Base-by-base conservation (phyloP, 2,888 invertebrate species). In the Lottia scabra region DNA sequence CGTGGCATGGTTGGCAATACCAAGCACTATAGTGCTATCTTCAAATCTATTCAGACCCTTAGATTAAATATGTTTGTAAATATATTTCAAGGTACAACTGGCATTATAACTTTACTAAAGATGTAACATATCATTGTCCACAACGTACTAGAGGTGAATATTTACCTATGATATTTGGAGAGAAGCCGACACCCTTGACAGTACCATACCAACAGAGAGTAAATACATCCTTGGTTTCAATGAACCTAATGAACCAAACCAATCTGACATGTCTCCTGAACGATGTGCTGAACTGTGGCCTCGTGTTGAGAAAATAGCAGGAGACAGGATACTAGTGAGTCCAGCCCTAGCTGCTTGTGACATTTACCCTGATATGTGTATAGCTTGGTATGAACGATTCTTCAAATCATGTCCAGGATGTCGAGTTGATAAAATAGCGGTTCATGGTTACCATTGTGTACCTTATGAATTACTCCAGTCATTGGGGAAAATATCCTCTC, bases 81-180 rank as follows among this genome's bases (percentile, higher is more conserved):
- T n/a, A n/a, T n/a, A n/a, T n/a, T n/a, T n/a, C n/a, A n/a, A 77
- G 77, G 77, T 77, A 77, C 46, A 75, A 77, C 65, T 77, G 77
- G 77, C 38, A 43, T 19, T 23, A 67, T 38, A 65, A 63, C n/a
- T 67, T 70, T 10, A 27, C 46, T 43, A 63, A 77, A 48, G 69
- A 73, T 38, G 63, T 19, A 23, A 19, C 46, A 48, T 46, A 62
- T 12, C 69, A 71, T 27, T 77, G 77, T 23, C 26, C 27, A 43
- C 19, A 26, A 2, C 26, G 64, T 27, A 69, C 67, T 38, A 64
- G 63, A 8, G 48, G 68, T 16, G 74, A 75, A 12, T 76, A 75
- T 45, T 73, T 81, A 19, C 80, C 82, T 16, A 81, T 81, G 81
- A 70, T 81, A 10, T 82, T 81, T 81, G 79, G 79, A 10, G 79